Conservation (phyloP, 2,888 invertebrate genomes). For the Tenthredo scrophulariae region DNA sequence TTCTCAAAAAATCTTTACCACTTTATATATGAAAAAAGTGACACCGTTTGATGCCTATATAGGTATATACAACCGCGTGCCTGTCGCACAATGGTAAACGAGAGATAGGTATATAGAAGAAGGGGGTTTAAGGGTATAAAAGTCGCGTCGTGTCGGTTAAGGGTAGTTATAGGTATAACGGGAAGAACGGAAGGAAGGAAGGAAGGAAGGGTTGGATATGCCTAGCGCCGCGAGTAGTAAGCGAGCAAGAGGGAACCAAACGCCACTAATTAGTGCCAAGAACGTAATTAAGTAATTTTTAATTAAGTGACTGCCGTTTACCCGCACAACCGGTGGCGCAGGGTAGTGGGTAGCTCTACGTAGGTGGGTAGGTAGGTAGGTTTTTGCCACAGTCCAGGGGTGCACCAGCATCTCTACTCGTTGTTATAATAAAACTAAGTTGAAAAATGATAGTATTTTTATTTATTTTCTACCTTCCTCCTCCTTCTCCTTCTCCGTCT, state of each 20-base stretch:
- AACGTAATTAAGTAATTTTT: constrained; percentile 85
- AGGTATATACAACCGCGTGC: no score
- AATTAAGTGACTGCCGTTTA: constrained; percentile 81
- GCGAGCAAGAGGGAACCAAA: constrained; percentile 73
- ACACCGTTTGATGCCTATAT: no score
- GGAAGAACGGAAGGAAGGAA: background rate
- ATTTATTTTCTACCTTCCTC: no score
- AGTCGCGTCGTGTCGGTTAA: background rate
- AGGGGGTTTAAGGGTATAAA: constrained; percentile 2
- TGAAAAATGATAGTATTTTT: background rate
- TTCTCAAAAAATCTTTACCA: background rate
- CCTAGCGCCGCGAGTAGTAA: constrained; percentile 11
- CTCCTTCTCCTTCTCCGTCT: background rate
- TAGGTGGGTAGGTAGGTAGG: background rate
- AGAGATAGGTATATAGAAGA: background rate
- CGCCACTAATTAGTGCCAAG: constrained; percentile 83
- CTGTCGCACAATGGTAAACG: no score
- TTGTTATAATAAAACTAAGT: background rate
- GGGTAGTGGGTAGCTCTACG: constrained; percentile 6
- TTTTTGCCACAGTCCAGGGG: background rate
- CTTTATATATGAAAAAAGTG: no score
- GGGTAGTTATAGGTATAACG: background rate
- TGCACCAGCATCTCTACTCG: background rate
- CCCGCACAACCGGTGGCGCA: constrained; percentile 69
- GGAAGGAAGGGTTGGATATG: constrained; percentile 4